Evolutionary conservation across 1,140 invertebrate species (phyloP).

Genomic region (Rhagoletis pomonella): DNA sequence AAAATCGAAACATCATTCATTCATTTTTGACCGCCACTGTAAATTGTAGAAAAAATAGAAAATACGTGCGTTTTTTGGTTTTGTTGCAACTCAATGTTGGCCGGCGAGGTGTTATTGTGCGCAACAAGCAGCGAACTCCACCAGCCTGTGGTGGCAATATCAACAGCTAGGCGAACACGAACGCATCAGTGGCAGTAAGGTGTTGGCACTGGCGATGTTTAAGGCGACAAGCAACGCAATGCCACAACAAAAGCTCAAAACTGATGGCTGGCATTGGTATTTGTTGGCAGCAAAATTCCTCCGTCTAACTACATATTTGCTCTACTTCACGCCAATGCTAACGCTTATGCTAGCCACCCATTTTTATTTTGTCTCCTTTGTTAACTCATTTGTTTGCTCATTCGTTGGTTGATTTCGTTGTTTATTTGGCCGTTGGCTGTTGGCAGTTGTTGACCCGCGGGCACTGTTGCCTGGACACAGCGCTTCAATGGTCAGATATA

Average conservation of each 20-base stretch:
- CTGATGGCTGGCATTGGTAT: conserved; percentile 20
- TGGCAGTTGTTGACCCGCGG: conserved; percentile 30
- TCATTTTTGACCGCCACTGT: not conserved
- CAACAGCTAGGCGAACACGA: not conserved
- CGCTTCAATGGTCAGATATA: not conserved
- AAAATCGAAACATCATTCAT: too few species aligned
- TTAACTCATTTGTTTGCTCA: conserved; percentile 22
- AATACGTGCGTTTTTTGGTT: not conserved
- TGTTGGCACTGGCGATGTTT: not conserved
- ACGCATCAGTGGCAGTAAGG: conserved; percentile 5
- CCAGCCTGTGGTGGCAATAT: not conserved
- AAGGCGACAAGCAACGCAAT: not conserved
- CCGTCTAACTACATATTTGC: not conserved
- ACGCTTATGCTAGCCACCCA: not conserved
- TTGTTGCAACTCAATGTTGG: conserved; percentile 17
- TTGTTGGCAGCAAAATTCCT: conserved; percentile 10
- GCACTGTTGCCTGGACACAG: not conserved
- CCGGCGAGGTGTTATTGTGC: conserved; percentile 19
- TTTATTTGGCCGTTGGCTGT: conserved; percentile 33
- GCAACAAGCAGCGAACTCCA: not conserved
- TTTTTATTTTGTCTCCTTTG: conserved; percentile 35
- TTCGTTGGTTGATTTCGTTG: conserved; percentile 32
- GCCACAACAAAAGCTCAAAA: conserved; percentile 30
- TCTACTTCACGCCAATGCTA: not conserved
- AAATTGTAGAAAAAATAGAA: too few species aligned